These are phyloP conservation scores for Arremon brunneinucha DNA, from an alignment of 2,797 vertebrate species.

Conservation along the genomic window DNA sequence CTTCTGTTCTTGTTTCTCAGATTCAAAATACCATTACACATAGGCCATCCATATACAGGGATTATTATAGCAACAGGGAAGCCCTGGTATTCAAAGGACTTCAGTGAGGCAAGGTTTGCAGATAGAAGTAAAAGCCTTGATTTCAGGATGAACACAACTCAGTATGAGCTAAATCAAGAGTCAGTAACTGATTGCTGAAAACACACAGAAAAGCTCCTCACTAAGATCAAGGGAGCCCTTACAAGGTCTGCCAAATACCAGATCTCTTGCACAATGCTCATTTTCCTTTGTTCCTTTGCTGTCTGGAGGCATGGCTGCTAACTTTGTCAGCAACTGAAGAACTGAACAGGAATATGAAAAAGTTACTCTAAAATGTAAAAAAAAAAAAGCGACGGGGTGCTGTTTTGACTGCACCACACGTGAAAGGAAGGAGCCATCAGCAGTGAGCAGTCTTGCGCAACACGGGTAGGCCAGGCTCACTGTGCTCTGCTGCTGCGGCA, in stretches of 20 bases:
- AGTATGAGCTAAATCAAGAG: not conserved
- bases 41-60: not conserved
- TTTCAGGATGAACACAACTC: not conserved
- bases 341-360: not conserved
- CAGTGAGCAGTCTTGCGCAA: not conserved
- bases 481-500: too few species aligned
- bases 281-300: not conserved
- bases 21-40: not conserved
- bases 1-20: not conserved
- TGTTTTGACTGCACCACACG: not conserved
- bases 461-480: not conserved
- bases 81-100: not conserved
- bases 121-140: not conserved
- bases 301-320: not conserved
- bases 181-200: not conserved
- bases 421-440: not conserved
- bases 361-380: not conserved
- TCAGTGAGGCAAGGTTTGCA: not conserved
- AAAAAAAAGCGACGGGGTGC: not conserved
- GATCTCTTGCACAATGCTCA: not conserved
- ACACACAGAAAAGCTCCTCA: not conserved
- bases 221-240: not conserved
- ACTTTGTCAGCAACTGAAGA: not conserved
- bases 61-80: not conserved
- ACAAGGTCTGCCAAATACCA: not conserved